Base-by-base conservation (phyloP, 2,113 vertebrate species). In the Sapayoa aenigma region DNA sequence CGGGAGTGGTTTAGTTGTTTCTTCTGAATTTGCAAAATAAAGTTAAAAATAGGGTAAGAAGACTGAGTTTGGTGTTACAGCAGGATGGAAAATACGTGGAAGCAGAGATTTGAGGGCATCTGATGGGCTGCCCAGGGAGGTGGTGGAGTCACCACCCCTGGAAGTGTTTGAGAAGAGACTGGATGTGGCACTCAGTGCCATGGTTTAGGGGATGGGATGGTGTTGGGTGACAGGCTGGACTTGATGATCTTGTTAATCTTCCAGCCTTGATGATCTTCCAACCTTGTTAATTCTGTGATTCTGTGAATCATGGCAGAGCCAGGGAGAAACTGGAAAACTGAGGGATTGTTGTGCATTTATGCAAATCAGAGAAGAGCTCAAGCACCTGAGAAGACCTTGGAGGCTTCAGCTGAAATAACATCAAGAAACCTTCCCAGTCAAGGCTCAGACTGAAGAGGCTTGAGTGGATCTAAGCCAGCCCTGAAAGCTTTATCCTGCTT, bases 1-100 rank as follows among this genome's bases (percentile, higher is more conserved):
- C 15, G 24, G 13, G 19, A 11, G 12, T 12, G 23, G 33, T 6
- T 28, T 19, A 16, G 35, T 2, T 76, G 20, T 39, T 84, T 9
- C 2, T 2, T 0, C 2, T 13, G 16, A 15, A 24, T n/a, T 37
- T 17, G 65, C 39, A 68, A 77, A 60, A 7, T 5, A 12, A 20
- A 55, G 17, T 55, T 14, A 44, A 58, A 15, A 37, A 2, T 0
- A 33, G 33, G 14, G 27, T 44, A 35, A 0, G 39, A 1, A 8
- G 28, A 23, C 5, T 11, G 46, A 24, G 31, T 3, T 1, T 1
- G 6, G 11, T 17, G 15, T 24, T 22, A 8, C 0, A 39, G n/a
- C 28, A 33, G 41, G 7, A 15, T 18, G 56, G 5, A 33, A 8
- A 23, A 11, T 0, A 0, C 2, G 12, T 8, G 27, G 39, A 58